Percentiles rank a stretch among this genome's conserved stretches.
These are phyloP conservation scores for Drosophila saltans DNA, from an alignment of 1,140 invertebrate genomes.

Conservation along the genomic window DNA sequence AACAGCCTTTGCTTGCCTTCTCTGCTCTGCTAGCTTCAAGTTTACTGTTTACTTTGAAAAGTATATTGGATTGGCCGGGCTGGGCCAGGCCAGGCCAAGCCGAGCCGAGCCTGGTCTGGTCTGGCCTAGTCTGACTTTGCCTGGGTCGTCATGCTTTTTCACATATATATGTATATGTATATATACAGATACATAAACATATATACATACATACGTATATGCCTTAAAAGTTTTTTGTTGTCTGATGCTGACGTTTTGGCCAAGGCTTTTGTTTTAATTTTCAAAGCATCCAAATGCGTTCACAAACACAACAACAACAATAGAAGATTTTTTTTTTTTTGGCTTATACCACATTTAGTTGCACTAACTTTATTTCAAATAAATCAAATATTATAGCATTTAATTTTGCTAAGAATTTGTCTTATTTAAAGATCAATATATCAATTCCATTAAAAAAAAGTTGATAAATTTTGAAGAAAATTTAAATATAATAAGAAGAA, in stretches of 20 bases:
- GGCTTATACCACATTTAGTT: no score
- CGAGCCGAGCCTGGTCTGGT: background rate
- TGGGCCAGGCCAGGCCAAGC: background rate
- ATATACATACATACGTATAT: slow-evolving; percentile 3
- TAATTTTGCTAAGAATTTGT: no score
- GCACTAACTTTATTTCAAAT: no score
- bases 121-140: background rate
- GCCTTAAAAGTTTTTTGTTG: background rate
- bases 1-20: slow-evolving; percentile 28
- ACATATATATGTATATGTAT: slow-evolving; percentile 4
- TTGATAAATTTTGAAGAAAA: no score
- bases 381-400: no score
- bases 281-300: slow-evolving; percentile 17
- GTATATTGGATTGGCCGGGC: slow-evolving; percentile 71
- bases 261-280: slow-evolving; percentile 51
- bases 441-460: no score
- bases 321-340: no score
- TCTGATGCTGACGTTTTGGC: slow-evolving; percentile 55
- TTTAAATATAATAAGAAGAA: no score
- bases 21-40: slow-evolving; percentile 55
- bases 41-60: slow-evolving; percentile 76
- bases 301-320: no score
- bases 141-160: background rate
- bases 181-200: background rate
- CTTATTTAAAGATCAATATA: no score